These are phyloP conservation scores for Nebria brevicollis DNA, from an alignment of 2,888 invertebrate genomes.

Conservation along the genomic window DNA sequence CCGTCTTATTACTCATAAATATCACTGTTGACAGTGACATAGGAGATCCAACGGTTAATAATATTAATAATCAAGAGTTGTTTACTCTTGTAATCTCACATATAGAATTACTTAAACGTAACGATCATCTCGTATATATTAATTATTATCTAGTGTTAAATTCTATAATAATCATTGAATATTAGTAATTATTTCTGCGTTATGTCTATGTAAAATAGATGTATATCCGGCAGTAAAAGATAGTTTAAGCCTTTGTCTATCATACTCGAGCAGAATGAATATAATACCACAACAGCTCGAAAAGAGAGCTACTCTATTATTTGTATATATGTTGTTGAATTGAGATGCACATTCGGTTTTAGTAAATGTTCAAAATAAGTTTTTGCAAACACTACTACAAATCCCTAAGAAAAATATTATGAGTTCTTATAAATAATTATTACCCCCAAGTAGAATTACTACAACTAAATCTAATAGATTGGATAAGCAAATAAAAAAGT, in stretches of 20 bases:
- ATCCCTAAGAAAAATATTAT: too few relatives aligned
- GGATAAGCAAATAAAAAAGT: background rate
- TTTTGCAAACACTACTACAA: too few relatives aligned
- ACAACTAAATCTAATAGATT: background rate
- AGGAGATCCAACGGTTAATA: constrained; percentile 33
- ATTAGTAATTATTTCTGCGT: constrained; percentile 36
- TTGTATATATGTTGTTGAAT: too few relatives aligned
- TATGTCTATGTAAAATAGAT: constrained; percentile 29
- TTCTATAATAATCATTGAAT: constrained; percentile 2
- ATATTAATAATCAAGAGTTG: constrained; percentile 36
- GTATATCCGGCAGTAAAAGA: background rate
- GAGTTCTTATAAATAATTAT: too few relatives aligned
- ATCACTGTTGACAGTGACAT: constrained; percentile 22
- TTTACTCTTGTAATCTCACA: constrained; percentile 40
- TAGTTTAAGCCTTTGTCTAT: background rate
- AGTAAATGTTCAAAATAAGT: too few relatives aligned
- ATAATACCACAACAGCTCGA: too few relatives aligned
- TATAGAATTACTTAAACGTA: constrained; percentile 46
- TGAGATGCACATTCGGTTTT: too few relatives aligned
- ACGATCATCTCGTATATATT: constrained; percentile 38
- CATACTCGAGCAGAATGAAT: background rate
- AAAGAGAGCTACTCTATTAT: too few relatives aligned
- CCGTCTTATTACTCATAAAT: constrained; percentile 12
- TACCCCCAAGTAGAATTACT: too few relatives aligned
- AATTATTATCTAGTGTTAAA: constrained; percentile 24